A percentile compares a stretch with the other conserved stretches of the same genome.
Evolutionary conservation across 1,140 invertebrate species (phyloP).

Genomic region (Solenopsis fugax): DNA sequence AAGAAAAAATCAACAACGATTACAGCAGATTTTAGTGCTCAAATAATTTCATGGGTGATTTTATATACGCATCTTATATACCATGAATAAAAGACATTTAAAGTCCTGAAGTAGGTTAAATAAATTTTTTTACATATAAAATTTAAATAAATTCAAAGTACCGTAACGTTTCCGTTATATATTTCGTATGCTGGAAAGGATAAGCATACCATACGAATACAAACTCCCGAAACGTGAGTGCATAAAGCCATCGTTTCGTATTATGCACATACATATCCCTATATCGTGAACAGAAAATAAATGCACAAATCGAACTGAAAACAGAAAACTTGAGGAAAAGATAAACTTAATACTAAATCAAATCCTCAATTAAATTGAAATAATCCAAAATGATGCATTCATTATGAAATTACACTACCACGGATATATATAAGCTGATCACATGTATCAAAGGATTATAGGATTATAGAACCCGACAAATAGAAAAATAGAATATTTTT

Average conservation of each 20-base stretch:
- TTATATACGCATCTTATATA: too few species aligned
- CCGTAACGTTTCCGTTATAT: not conserved
- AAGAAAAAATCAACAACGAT: too few species aligned
- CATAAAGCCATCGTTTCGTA: not conserved
- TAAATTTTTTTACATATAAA: not conserved
- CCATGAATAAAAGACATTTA: not conserved
- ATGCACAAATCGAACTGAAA: not conserved
- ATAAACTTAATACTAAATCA: not conserved
- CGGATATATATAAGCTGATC: too few species aligned
- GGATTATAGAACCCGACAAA: too few species aligned
- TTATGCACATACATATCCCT: not conserved
- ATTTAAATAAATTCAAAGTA: not conserved
- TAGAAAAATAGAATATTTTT: too few species aligned
- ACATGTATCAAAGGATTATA: too few species aligned
- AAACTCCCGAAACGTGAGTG: not conserved
- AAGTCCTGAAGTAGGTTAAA: not conserved
- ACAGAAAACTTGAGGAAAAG: not conserved
- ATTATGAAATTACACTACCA: not conserved
- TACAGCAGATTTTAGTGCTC: too few species aligned
- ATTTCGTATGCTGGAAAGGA: constrained; percentile 8
- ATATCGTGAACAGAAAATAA: not conserved
- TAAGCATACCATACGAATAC: not conserved
- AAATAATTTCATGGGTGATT: too few species aligned
- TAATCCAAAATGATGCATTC: not conserved
- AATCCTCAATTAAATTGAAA: not conserved